Percentiles rank a stretch among this genome's conserved stretches.
phyloP scores from a whole-genome alignment of 2,888 invertebrate genomes.

The Mythimna ferrago region DNA sequence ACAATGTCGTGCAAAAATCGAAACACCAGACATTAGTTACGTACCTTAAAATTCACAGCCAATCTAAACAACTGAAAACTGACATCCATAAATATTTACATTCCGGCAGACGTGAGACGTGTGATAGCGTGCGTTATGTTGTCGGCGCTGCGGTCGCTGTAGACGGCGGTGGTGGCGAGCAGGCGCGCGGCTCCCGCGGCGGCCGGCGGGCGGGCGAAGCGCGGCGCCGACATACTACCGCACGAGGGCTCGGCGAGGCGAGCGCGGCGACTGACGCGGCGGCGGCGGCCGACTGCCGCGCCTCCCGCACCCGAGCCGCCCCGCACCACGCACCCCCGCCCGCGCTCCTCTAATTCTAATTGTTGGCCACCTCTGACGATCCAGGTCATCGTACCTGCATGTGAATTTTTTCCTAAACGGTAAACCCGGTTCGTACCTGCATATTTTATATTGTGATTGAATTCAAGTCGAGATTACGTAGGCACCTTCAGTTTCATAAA shows the following conservation, averaged over 20 bases:
- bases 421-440: constrained; percentile 78
- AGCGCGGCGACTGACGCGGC: constrained; percentile 70
- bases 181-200: constrained; percentile 74
- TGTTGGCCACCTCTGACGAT: constrained; percentile 85
- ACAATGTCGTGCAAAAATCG: constrained; percentile 82
- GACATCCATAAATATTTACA: constrained; percentile 91
- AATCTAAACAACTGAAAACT: constrained; percentile 90
- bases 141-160: constrained; percentile 73
- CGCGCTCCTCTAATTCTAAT: constrained; percentile 84
- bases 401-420: constrained; percentile 77
- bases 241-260: constrained; percentile 2
- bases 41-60: constrained; percentile 90
- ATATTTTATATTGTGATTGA: constrained; percentile 83
- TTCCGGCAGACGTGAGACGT: constrained; percentile 85
- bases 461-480: constrained; percentile 75
- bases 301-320: constrained; percentile 59
- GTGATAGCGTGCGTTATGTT: constrained; percentile 82
- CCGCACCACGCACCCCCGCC: constrained; percentile 65
- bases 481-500: constrained; percentile 78
- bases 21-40: constrained; percentile 84
- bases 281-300: constrained; percentile 75
- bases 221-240: constrained; percentile 85
- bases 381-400: constrained; percentile 88
- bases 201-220: constrained; percentile 78
- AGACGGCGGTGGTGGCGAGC: constrained; percentile 72